Base-by-base conservation (phyloP, 2,888 invertebrate species). In the Lasiommata megera region DNA sequence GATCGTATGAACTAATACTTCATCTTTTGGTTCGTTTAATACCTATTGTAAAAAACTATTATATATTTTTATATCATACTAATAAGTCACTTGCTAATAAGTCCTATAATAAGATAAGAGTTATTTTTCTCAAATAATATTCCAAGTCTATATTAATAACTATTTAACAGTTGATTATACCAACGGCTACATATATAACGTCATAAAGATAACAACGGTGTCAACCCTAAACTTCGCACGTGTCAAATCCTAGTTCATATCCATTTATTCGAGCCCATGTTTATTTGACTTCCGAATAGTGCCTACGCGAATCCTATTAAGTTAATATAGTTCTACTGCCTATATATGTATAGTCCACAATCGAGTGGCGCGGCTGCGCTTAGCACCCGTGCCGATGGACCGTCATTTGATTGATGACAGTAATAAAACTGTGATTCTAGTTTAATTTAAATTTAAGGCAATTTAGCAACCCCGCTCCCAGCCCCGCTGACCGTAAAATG, bases 371-470 rank as follows among this genome's bases (percentile, higher is more conserved):
- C 54, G 60, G 64, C 8, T 74, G 68, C 68, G 67, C 63, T 58
- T 67, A 66, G 71, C 71, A 72, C 72, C 76, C 72, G 79, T 78
- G 78, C 66, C 71, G 68, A 72, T 81, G 77, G 82, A 77, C 75
- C 84, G 80, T 78, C 78, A 77, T 88, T 88, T 89, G 89, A 90
- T 90, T 90, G 89, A 90, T 90, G 88, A 84, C 74, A 74, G 84
- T 89, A 90, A 90, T 89, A 90, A 88, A 88, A 88, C 82, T 83
- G 86, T 82, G 88, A 88, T 88, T 88, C 85, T 82, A 83, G 87
- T 88, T 89, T 89, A 89, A 90, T 90, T 90, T 90, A 84, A 89
- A 89, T 89, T 89, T 88, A 88, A 89, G 82, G 82, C 85, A 88
- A 88, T 88, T 88, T 87, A 80, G 77, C 79, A 74, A 71, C 77